Evolutionary conservation across 2,888 invertebrate genomes (phyloP).

Genomic region (Ormyrus nitidulus): DNA sequence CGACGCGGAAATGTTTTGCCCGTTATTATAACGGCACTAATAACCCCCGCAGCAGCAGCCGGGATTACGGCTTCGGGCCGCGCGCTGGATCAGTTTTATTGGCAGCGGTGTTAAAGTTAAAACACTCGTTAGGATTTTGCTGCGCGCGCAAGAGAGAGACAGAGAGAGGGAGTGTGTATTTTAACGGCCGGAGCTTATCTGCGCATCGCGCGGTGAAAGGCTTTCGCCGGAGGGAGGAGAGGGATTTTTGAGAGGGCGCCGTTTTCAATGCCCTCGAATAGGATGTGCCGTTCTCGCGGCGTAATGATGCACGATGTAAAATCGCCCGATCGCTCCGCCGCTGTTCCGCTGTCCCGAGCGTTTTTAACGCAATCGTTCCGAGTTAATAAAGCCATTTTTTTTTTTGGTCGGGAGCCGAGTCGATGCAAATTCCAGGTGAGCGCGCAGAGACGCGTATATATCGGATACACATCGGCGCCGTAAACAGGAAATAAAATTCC

Average conservation of each 20-base stretch:
- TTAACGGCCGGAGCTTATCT: no score
- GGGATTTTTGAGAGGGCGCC: conserved; percentile 11
- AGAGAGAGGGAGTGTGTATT: background rate
- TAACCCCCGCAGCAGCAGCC: conserved; percentile 8
- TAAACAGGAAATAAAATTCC: background rate
- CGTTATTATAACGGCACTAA: conserved; percentile 35
- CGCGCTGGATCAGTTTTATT: conserved; percentile 34
- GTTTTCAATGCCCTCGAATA: background rate
- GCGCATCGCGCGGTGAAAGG: no score
- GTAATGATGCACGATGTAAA: background rate
- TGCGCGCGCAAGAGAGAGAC: background rate
- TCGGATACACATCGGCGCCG: background rate
- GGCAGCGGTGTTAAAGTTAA: conserved; percentile 33
- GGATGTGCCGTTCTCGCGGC: background rate
- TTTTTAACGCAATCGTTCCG: no score
- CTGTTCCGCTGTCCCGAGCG: no score
- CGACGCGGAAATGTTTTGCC: background rate
- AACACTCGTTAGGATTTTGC: conserved; percentile 35
- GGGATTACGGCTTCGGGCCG: conserved; percentile 8
- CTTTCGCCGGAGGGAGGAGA: background rate
- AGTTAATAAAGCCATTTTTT: background rate
- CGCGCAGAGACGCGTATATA: background rate
- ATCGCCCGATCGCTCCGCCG: background rate
- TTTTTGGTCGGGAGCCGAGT: background rate
- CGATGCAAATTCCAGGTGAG: background rate